phyloP scores from a whole-genome alignment of 2,113 vertebrate genomes.

The Chrysemys picta region DNA sequence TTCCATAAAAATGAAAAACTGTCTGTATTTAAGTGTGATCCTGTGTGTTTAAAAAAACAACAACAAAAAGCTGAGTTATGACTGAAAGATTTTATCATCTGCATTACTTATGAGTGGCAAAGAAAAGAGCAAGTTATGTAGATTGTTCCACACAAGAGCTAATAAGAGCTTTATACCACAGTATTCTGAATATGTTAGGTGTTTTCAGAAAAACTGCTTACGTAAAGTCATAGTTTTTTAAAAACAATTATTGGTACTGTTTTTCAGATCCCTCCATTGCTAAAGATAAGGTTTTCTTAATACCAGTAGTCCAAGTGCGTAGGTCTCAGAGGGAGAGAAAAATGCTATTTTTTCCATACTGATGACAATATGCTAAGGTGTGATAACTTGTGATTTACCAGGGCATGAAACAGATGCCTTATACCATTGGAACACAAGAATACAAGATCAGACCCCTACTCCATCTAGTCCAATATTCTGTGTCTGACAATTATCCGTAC shows the following conservation, averaged over 20 bases:
- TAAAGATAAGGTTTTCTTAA: not conserved
- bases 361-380: not conserved
- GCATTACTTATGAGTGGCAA: not conserved
- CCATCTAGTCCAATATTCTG: not conserved
- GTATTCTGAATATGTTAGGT: not conserved
- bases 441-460: not conserved
- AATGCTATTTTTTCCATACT: not conserved
- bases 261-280: not conserved
- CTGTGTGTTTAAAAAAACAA: not conserved
- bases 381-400: not conserved
- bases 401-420: not conserved
- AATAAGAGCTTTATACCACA: not conserved
- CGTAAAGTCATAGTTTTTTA: not conserved
- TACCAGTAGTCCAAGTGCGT: not conserved
- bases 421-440: not conserved
- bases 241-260: not conserved
- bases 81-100: not conserved
- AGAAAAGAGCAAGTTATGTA: not conserved
- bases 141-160: not conserved
- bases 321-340: not conserved
- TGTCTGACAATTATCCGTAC: constrained; percentile 17
- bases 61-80: not conserved
- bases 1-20: not conserved
- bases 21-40: not conserved
- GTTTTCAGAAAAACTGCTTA: not conserved